These are phyloP conservation scores for Volucella inflata DNA, from an alignment of 2,888 invertebrate genomes.

Conservation along the genomic window DNA sequence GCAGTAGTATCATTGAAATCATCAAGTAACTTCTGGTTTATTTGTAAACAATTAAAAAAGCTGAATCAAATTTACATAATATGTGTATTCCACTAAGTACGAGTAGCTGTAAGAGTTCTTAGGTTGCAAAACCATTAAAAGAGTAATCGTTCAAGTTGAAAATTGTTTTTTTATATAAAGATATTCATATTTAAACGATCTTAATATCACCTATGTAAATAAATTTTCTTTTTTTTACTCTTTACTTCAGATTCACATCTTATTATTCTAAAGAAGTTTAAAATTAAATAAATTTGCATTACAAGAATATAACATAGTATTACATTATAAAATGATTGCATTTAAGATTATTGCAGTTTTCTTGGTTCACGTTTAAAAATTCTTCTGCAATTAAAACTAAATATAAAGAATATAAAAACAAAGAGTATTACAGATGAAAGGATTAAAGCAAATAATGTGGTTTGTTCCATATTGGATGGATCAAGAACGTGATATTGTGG, in stretches of 20 bases:
- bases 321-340: conserved; percentile 19
- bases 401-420: conserved; percentile 86
- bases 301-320: conserved; percentile 18
- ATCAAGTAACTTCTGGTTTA: too few species aligned
- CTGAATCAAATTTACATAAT: too few species aligned
- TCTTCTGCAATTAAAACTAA: conserved; percentile 85
- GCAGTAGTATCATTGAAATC: too few species aligned
- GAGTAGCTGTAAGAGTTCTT: too few species aligned
- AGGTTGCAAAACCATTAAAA: neutral
- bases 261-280: conserved; percentile 49
- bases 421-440: conserved; percentile 87
- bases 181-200: conserved; percentile 46
- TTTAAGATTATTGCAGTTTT: conserved; percentile 50
- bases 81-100: too few species aligned
- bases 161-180: conserved; percentile 33
- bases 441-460: conserved; percentile 86
- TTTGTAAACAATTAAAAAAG: too few species aligned
- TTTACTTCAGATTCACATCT: conserved; percentile 37
- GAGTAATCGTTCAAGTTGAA: neutral
- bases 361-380: conserved; percentile 77
- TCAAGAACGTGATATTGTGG: conserved; percentile 85
- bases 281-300: conserved; percentile 37
- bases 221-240: conserved; percentile 41
- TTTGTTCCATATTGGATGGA: conserved; percentile 85
- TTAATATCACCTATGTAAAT: conserved; percentile 34